Evolutionary conservation across 2,888 invertebrate species (phyloP).

Genomic region (Vannuccia rotundouncinata): DNA sequence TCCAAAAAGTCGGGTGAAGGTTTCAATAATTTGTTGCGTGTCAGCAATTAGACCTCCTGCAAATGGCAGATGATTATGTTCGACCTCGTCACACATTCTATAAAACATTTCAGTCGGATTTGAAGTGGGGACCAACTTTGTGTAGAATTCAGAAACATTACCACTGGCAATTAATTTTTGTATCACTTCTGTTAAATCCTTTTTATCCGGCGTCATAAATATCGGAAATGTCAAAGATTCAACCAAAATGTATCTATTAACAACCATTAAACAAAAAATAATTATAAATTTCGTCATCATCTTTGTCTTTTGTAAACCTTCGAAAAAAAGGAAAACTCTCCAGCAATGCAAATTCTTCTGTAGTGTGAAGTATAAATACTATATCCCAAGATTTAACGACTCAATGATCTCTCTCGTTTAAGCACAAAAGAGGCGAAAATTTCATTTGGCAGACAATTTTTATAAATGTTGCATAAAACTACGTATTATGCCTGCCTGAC

Average conservation of each 20-base stretch:
- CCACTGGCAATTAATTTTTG: neutral
- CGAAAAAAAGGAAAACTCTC: too few relatives aligned
- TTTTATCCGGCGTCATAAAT: neutral
- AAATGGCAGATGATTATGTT: neutral
- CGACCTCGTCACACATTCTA: neutral
- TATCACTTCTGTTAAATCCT: neutral
- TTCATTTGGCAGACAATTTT: neutral
- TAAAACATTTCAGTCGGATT: neutral
- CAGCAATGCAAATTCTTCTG: too few relatives aligned
- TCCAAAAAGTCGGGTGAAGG: constrained; percentile 25
- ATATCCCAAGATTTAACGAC: neutral
- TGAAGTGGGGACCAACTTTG: neutral
- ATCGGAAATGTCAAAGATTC: neutral
- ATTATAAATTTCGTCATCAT: neutral
- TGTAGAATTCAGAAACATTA: neutral
- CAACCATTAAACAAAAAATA: neutral
- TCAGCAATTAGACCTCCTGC: neutral
- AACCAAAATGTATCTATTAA: neutral
- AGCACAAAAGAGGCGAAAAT: neutral
- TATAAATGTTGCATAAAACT: neutral
- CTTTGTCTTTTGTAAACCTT: neutral
- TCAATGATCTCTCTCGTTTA: neutral
- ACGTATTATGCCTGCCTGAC: neutral
- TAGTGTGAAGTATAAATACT: too few relatives aligned
- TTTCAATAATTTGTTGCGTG: neutral